Base-by-base conservation (phyloP, 2,888 invertebrate species). In the Lasioglossum pauxillum region DNA sequence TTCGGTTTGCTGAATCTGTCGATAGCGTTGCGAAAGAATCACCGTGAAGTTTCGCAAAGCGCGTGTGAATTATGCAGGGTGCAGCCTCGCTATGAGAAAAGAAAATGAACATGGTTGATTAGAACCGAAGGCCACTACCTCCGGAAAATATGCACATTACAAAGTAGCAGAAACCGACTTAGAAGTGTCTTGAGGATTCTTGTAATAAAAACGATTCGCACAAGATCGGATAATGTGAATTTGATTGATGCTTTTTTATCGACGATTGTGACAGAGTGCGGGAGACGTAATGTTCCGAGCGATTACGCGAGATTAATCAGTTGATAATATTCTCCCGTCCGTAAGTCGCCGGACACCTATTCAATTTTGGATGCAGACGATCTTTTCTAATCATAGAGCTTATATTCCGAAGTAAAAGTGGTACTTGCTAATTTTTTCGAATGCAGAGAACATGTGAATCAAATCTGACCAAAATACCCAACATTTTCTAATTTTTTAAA, bases 41-140 rank as follows among this genome's bases (percentile, higher is more conserved):
- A 3, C n/a, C n/a, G 8, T 8, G 53, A n/a, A 35, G 38, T 89
- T 83, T 83, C 83, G 74, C 60, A 76, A 86, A 86, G 31, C 49
- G 57, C 23, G 49, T 41, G 77, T 87, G 76, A 85, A 87, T 84
- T 78, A 82, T 78, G 16, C 74, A 75, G 86, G 73, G 41, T 78
- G 12, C 74, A 75, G 86, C 31, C 41, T 35, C 75, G 49, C 27
- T n/a, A 49, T 27, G 19, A 5, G 23, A 75, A 72, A 67, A 44
- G 12, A 44, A n/a, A 31, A 19, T 53, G 7, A 64, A 5, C 23
- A n/a, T 12, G 16, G 23, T 38, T n/a, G 27, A 49, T 23, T 10
- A 27, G 2, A 75, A 53, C n/a, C 14, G 27, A 41, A 31, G 31
- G 31, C 31, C 31, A 2, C 35, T 69, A 64, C 41, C 38, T 73